Evolutionary conservation across 92 coral and sea anemone species (phyloP), one percentile per base, ranked within the genome.

Genomic region (Virgularia gustaviana): DNA sequence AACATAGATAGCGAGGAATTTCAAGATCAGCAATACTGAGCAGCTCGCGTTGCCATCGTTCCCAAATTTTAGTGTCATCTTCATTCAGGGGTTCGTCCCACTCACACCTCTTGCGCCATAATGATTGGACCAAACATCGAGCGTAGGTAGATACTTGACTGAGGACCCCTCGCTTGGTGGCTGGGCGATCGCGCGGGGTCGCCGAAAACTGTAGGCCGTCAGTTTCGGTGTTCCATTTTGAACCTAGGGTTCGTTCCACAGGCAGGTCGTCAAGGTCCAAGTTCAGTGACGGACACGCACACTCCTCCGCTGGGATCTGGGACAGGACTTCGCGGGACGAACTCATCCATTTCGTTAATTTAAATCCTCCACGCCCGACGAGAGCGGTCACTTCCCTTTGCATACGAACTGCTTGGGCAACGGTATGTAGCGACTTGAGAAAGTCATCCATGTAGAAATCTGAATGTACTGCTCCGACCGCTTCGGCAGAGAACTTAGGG

Each of bases 401-500:
- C 12, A 83, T 25, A 29, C 53, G 76, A 56, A 81, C 42, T 20
- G 83, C 84, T 22, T 52, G 20, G 30, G 47, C 49, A 52, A 77
- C 79, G 39, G 77, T 75, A 31, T 68, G 13, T 36, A 81, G 84
- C 23, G 83, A 85, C 57, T 65, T 85, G 8, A 78, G 55, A 25
- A 85, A 35, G 62, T 76, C 86, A 42, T 81, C 83, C 82, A 81
- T 80, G 79, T 80, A 81, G 73, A 76, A 81, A 31, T 85, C 77
- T 25, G 49, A 53, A 72, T 58, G 54, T 15, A 71, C 83, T 30
- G 83, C 15, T 28, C 81, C 66, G 51, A n/a, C n/a, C n/a, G 67
- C 39, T 15, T 77, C 63, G 12, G 71, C n/a, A 22, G 85, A 80
- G 77, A 75, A 81, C 19, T 67, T 20, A 9, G 58, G 59, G 70